Conservation (phyloP, 2,888 invertebrate genomes). For the Leptura quadrifasciata region DNA sequence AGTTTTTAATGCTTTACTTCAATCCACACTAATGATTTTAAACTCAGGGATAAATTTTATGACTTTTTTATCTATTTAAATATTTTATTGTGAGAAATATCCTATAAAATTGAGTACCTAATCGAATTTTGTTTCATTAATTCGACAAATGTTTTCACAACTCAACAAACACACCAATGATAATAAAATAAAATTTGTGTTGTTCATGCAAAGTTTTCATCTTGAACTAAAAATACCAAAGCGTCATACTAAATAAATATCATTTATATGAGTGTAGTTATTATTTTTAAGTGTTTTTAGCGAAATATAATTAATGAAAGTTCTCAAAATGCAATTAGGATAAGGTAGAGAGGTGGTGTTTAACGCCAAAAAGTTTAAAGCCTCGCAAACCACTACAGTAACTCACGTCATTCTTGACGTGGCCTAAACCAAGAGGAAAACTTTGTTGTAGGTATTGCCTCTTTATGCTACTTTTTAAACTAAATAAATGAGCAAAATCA, state of each 20-base stretch:
- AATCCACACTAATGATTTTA: no score
- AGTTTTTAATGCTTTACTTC: no score
- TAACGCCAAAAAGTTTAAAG: conserved; percentile 32
- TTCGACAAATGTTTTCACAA: no score
- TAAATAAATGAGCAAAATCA: conserved; percentile 23
- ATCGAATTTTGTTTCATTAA: no score
- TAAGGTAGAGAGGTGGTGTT: conserved; percentile 21
- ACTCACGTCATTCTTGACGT: conserved; percentile 27
- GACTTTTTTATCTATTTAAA: no score
- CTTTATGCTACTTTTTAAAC: conserved; percentile 26
- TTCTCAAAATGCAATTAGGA: conserved; percentile 15
- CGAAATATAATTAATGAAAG: conserved; percentile 21
- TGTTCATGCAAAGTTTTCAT: background rate
- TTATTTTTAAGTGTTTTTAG: conserved; percentile 21
- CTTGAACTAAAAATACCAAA: background rate
- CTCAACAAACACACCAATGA: background rate
- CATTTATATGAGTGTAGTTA: conserved; percentile 1
- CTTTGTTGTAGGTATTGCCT: conserved; percentile 24
- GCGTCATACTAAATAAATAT: background rate
- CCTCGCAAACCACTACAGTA: conserved; percentile 27
- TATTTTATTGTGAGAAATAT: no score
- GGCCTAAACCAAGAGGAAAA: conserved; percentile 14
- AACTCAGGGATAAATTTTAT: no score
- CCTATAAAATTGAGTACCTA: no score
- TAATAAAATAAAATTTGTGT: background rate